phyloP scores from a whole-genome alignment of 2,888 invertebrate genomes.

The Sympetrum striolatum region DNA sequence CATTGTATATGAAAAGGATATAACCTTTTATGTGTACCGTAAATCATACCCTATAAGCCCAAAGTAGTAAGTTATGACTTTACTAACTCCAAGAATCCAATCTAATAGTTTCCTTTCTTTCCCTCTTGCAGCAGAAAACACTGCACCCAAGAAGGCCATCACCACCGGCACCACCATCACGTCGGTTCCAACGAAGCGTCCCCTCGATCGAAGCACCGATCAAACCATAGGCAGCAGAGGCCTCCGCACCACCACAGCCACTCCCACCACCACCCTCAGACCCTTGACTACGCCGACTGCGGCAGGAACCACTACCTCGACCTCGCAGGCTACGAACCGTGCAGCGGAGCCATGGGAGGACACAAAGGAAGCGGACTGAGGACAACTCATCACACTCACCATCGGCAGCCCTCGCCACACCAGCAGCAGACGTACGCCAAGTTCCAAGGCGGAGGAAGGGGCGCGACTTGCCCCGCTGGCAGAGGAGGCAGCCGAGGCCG shows the following conservation, averaged over 20 bases:
- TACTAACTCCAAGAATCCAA: background rate
- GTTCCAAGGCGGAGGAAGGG: slow-evolving; percentile 51
- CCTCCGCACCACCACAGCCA: background rate
- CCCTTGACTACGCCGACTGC: background rate
- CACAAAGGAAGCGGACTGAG: slow-evolving; percentile 46
- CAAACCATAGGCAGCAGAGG: background rate
- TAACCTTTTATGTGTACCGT: no score
- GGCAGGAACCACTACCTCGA: background rate
- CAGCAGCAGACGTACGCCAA: slow-evolving; percentile 54
- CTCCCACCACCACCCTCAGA: background rate
- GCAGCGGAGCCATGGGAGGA: slow-evolving; percentile 46
- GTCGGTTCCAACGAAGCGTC: background rate
- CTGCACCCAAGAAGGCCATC: slow-evolving; percentile 2
- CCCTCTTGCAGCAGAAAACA: background rate
- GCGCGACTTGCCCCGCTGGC: background rate
- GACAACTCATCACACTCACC: slow-evolving; percentile 50
- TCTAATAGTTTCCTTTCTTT: background rate
- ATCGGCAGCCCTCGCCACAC: slow-evolving; percentile 50
- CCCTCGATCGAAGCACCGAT: background rate
- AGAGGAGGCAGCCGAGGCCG: background rate
- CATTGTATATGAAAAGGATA: no score
- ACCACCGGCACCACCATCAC: slow-evolving; percentile 7
- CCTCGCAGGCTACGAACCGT: background rate
- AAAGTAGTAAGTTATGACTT: background rate
- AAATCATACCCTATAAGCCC: no score